These are phyloP conservation scores for Cardiocondyla obscurior DNA, from an alignment of 1,140 invertebrate species.

Conservation along the genomic window DNA sequence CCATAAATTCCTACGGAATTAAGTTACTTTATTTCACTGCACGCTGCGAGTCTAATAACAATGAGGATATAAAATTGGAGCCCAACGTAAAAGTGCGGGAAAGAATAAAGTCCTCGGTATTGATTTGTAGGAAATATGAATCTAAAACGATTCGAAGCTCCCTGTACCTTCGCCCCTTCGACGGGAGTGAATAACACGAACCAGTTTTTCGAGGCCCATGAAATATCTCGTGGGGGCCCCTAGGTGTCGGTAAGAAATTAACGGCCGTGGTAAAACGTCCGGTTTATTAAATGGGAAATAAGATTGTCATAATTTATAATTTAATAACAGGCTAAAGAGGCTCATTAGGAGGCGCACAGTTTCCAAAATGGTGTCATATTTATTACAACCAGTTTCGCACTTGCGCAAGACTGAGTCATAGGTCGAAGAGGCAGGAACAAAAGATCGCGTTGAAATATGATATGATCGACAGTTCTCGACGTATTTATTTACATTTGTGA, in stretches of 20 bases:
- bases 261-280: conserved; percentile 74
- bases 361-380: conserved; percentile 78
- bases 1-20: conserved; percentile 5
- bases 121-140: background rate
- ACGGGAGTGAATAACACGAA: conserved; percentile 23
- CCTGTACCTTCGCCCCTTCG: conserved; percentile 1
- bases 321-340: conserved; percentile 80
- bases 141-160: conserved; percentile 27
- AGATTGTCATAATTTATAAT: conserved; percentile 83
- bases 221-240: conserved; percentile 22
- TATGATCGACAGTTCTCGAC: background rate
- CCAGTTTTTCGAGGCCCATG: conserved; percentile 33
- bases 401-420: background rate
- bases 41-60: background rate
- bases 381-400: conserved; percentile 75
- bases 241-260: conserved; percentile 77
- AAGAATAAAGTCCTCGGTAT: conserved; percentile 9
- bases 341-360: conserved; percentile 78
- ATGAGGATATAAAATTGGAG: background rate
- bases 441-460: background rate
- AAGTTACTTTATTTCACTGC: background rate
- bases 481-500: background rate
- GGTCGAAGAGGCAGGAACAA: background rate
- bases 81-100: background rate
- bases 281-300: conserved; percentile 78